Conservation (phyloP, 92 coral and sea anemone genomes). For the Micromussa lordhowensis region DNA sequence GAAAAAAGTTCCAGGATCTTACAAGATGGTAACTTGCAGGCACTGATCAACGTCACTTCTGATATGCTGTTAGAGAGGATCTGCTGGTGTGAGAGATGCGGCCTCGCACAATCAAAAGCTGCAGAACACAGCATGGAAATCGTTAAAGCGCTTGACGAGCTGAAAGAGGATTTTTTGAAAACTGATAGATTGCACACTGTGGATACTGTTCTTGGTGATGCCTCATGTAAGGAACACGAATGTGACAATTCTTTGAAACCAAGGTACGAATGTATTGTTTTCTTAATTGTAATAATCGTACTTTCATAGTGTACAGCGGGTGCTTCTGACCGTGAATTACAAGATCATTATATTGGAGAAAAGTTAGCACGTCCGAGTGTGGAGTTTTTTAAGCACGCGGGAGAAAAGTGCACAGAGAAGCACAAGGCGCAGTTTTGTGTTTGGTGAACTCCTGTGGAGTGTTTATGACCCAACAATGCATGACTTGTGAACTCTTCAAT, state of each 20-base stretch:
- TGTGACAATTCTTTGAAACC: background rate
- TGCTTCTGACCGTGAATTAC: background rate
- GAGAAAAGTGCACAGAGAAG: too few species aligned
- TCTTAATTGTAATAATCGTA: background rate
- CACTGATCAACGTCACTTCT: conserved; percentile 43
- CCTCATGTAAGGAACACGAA: background rate
- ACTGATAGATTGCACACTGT: conserved; percentile 28
- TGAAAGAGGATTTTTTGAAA: conserved; percentile 29
- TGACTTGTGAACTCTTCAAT: too few species aligned
- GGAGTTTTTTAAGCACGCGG: too few species aligned
- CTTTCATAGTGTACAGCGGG: background rate
- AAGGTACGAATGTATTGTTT: background rate
- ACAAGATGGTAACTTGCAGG: conserved; percentile 29
- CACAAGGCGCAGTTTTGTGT: too few species aligned
- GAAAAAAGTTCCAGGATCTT: conserved; percentile 47
- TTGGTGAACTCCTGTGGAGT: too few species aligned
- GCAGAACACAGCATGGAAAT: conserved; percentile 1
- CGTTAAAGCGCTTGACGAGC: conserved; percentile 16
- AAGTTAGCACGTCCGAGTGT: too few species aligned
- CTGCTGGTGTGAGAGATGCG: conserved; percentile 35
- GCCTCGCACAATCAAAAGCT: background rate
- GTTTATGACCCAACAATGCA: too few species aligned
- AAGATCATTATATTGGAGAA: too few species aligned
- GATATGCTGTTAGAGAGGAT: conserved; percentile 50
- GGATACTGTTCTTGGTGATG: conserved; percentile 24